Percentiles rank a stretch among this genome's conserved stretches.
These are phyloP conservation scores for Notarius lentiginosus DNA, from an alignment of 2,113 vertebrate species.

Conservation along the genomic window DNA sequence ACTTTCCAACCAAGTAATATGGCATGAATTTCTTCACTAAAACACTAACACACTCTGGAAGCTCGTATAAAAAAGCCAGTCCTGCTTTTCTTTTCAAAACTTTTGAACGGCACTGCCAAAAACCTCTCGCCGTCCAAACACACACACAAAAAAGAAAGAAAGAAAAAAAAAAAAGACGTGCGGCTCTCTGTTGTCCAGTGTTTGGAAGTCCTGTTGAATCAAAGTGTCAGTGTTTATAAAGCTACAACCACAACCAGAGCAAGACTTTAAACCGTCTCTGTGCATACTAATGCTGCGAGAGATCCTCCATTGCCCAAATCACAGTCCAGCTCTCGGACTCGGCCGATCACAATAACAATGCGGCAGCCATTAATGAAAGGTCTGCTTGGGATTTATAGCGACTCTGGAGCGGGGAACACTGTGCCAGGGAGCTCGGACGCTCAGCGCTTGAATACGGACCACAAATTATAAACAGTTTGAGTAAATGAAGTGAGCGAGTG, in stretches of 20 bases:
- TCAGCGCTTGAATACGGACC: constrained; percentile 80
- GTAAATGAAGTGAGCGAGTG: constrained; percentile 80
- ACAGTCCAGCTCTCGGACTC: constrained; percentile 63
- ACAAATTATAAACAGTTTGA: constrained; percentile 90
- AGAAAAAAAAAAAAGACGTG: neutral
- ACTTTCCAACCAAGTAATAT: neutral
- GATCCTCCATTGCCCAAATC: constrained; percentile 56
- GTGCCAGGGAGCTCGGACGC: constrained; percentile 68
- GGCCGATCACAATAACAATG: constrained; percentile 65
- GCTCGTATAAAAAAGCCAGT: neutral
- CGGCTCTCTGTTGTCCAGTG: constrained; percentile 1
- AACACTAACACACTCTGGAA: neutral
- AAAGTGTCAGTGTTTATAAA: constrained; percentile 47
- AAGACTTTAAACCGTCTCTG: constrained; percentile 56
- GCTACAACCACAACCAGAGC: constrained; percentile 29
- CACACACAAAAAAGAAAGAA: neutral
- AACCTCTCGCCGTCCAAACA: neutral
- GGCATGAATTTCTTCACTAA: neutral
- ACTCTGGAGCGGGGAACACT: constrained; percentile 62
- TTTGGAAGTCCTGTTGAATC: constrained; percentile 42
- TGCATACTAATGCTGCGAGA: constrained; percentile 63
- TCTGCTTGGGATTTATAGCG: constrained; percentile 68
- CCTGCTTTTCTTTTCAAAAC: neutral
- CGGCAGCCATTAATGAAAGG: constrained; percentile 65
- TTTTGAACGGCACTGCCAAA: constrained; percentile 5